phyloP scores from a whole-genome alignment of 1,140 invertebrate genomes.

The Drosophila azteca region DNA sequence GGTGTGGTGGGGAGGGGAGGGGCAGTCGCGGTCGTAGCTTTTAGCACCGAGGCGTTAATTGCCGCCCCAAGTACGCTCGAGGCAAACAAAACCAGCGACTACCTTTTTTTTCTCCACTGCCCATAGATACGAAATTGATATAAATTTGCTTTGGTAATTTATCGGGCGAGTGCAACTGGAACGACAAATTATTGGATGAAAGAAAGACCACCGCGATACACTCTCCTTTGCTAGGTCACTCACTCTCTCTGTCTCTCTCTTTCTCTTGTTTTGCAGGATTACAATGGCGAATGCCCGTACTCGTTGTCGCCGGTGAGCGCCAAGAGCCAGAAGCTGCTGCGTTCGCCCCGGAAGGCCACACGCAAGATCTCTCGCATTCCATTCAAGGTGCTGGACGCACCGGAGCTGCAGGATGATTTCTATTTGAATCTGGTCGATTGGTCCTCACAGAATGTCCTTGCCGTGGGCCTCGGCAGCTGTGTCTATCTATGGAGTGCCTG shows the following conservation, averaged over 20 bases:
- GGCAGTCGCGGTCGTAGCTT: slow-evolving; percentile 51
- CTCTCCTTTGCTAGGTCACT: too few relatives aligned
- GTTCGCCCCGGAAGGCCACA: slow-evolving; percentile 97
- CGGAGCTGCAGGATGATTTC: slow-evolving; percentile 99
- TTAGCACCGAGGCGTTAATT: slow-evolving; percentile 73
- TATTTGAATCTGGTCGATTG: slow-evolving; percentile 99
- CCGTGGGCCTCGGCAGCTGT: slow-evolving; percentile 98
- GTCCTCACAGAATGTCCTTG: slow-evolving; percentile 99
- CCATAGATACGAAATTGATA: slow-evolving; percentile 5
- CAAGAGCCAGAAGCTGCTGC: slow-evolving; percentile 96
- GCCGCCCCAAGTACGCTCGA: slow-evolving; percentile 64
- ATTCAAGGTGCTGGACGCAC: slow-evolving; percentile 98
- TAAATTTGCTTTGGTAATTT: slow-evolving; percentile 59
- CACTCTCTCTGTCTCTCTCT: background rate
- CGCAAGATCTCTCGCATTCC: slow-evolving; percentile 98
- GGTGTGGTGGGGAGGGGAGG: background rate
- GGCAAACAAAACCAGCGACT: slow-evolving; percentile 51
- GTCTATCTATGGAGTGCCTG: slow-evolving; percentile 99
- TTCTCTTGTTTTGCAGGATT: slow-evolving; percentile 83
- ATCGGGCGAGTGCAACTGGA: slow-evolving; percentile 52
- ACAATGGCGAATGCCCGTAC: slow-evolving; percentile 90
- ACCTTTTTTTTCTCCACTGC: slow-evolving; percentile 2
- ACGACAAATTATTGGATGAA: slow-evolving; percentile 14
- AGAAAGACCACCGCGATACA: background rate
- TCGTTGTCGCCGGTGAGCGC: slow-evolving; percentile 96